A percentile compares a stretch with the other conserved stretches of the same genome.
phyloP scores from a whole-genome alignment of 2,113 vertebrate genomes.

The Passerina amoena region DNA sequence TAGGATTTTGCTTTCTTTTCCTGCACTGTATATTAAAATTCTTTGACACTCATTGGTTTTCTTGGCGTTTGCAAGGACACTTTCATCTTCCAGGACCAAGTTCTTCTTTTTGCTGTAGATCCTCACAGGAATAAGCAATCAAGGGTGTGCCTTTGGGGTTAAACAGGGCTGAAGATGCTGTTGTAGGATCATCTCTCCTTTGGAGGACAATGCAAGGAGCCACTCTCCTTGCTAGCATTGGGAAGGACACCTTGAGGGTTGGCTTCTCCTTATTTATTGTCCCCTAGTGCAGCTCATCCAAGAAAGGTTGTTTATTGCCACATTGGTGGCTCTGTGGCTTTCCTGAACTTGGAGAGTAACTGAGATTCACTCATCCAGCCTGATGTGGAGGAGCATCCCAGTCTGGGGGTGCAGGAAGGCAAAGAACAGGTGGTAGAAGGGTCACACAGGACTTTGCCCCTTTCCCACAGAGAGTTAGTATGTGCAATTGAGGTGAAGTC shows the following conservation, averaged over 20 bases:
- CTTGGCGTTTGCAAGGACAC: background rate
- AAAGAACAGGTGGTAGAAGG: background rate
- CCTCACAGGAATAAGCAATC: background rate
- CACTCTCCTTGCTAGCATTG: background rate
- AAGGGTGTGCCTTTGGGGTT: background rate
- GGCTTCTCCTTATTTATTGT: background rate
- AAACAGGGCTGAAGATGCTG: background rate
- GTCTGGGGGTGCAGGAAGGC: background rate
- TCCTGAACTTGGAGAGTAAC: background rate
- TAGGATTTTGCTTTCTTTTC: background rate
- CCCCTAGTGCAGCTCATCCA: background rate
- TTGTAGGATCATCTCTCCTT: background rate
- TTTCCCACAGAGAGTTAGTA: background rate
- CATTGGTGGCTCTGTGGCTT: background rate
- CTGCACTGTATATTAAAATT: background rate
- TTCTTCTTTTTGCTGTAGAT: background rate
- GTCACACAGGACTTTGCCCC: accelerated
- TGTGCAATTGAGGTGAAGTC: background rate
- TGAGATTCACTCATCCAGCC: background rate
- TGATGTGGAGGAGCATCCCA: background rate
- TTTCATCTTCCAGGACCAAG: background rate
- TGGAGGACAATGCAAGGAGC: background rate
- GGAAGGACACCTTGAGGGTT: background rate
- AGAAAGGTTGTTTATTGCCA: background rate
- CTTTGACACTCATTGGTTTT: background rate